These are phyloP conservation scores for Belgica antarctica DNA, from an alignment of 2,888 invertebrate species.

Conservation along the genomic window DNA sequence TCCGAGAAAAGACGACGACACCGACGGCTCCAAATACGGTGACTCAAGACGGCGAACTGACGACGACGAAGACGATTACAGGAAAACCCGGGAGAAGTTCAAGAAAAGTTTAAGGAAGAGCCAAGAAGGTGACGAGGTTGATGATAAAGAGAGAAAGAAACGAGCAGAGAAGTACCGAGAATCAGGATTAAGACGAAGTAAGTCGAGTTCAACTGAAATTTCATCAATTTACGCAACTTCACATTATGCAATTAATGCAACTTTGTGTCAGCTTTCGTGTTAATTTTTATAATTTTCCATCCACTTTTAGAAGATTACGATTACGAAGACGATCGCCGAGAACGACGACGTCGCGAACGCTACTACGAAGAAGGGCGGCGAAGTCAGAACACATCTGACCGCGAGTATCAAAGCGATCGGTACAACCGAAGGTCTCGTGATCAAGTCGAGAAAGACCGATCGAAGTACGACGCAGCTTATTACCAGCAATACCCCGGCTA, in stretches of 20 bases:
- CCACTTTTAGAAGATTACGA: conserved; percentile 36
- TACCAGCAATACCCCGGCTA: conserved; percentile 48
- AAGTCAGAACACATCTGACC: conserved; percentile 51
- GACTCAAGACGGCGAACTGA: conserved; percentile 47
- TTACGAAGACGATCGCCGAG: conserved; percentile 23
- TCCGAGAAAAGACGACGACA: conserved; percentile 45
- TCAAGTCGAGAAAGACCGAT: not conserved
- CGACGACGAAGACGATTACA: conserved; percentile 36
- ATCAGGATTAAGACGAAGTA: conserved; percentile 16
- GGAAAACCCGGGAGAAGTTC: not conserved
- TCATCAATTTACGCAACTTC: no score
- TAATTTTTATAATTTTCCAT: no score
- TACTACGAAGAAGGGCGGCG: conserved; percentile 47
- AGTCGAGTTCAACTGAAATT: no score
- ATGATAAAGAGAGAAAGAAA: conserved; percentile 21
- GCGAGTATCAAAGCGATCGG: conserved; percentile 47
- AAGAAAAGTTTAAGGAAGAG: conserved; percentile 10
- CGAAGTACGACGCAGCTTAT: not conserved
- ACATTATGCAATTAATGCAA: no score
- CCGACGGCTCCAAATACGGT: conserved; percentile 49
- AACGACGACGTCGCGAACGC: conserved; percentile 43
- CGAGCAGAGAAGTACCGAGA: conserved; percentile 14
- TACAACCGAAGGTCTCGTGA: conserved; percentile 2
- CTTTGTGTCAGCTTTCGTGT: not conserved
- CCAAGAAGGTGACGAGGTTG: conserved; percentile 48